Base-by-base conservation (phyloP, 2,113 vertebrate genomes). In the Sphaerodactylus townsendi region DNA sequence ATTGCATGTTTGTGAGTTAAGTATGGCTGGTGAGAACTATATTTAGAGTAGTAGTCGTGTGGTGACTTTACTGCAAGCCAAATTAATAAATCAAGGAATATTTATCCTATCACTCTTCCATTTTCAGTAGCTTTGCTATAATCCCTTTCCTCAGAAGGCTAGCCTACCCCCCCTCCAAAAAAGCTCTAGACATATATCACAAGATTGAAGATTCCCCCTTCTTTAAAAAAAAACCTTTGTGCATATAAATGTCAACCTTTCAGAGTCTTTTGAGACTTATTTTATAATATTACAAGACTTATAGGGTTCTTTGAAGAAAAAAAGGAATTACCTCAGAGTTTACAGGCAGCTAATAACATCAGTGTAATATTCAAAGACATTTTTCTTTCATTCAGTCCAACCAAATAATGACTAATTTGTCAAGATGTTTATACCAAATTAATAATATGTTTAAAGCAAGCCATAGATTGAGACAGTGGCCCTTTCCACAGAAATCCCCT, bases 371-470 rank as follows among this genome's bases (percentile, higher is more conserved):
- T 28, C 50, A 84, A 3, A 50, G 48, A 50, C 48, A 10, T 50
- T 50, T 50, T 62, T 28, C 69, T 13, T 86, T 85, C 79, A 30
- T n/a, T 75, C 48, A 28, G 80, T 41, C 0, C 28, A 7, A 59
- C 35, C 28, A 84, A 79, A 68, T 41, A 1, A 23, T 44, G 77
- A 65, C 1, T 1, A 66, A 3, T 2, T 0, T 23, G 5, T 73
- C 33, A 82, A 82, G 0, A 19, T 82, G 6, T 62, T 50, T 79
- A 56, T 79, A 87, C 80, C 78, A n/a, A 84, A 86, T 14, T 86
- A 86, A 37, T 2, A 6, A 44, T 69, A 71, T 78, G 50, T 15
- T 33, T 62, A 71, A 85, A 53, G 70, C 17, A 70, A 46, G 19
- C 17, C 21, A 35, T 19, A 64, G 4, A 35, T 59, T 59, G 21